These are phyloP conservation scores for Cassiopea xamachana DNA, from an alignment of 30 jellyfish, hydroid and myxozoan genomes.

Conservation along the genomic window DNA sequence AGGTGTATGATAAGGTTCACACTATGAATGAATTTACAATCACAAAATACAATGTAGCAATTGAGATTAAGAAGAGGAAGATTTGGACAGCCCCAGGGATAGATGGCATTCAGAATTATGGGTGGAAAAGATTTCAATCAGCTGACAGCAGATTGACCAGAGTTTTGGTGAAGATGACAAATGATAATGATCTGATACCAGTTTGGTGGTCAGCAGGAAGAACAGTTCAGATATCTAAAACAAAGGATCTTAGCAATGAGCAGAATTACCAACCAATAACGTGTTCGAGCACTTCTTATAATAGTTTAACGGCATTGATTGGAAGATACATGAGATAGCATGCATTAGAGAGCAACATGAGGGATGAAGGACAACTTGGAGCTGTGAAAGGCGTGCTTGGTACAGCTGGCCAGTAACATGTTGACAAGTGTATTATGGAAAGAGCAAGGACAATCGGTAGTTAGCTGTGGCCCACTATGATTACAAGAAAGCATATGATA, in stretches of 20 bases:
- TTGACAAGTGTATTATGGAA: conserved; percentile 40
- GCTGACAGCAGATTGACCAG: background rate
- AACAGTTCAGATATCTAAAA: background rate
- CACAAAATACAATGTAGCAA: conserved; percentile 26
- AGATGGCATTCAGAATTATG: conserved; percentile 17
- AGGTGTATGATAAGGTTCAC: conserved; percentile 48
- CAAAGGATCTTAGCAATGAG: background rate
- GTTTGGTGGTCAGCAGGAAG: background rate
- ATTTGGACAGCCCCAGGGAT: conserved; percentile 39
- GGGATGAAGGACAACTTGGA: conserved; percentile 48
- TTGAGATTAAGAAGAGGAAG: conserved; percentile 50
- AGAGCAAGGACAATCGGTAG: background rate
- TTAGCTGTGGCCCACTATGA: conserved; percentile 18
- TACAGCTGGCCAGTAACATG: conserved; percentile 2
- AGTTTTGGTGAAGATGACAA: conserved; percentile 1
- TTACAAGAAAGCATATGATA: conserved; percentile 1
- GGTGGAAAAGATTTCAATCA: background rate
- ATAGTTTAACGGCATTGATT: background rate
- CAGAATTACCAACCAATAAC: conserved; percentile 4
- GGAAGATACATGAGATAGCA: background rate
- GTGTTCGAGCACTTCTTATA: background rate
- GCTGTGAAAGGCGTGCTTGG: conserved; percentile 29
- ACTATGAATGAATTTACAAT: conserved; percentile 41
- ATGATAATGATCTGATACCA: conserved; percentile 6
- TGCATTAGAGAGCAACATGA: background rate